phyloP scores from a whole-genome alignment of 2,797 vertebrate species.

The Phrynocephalus forsythii region DNA sequence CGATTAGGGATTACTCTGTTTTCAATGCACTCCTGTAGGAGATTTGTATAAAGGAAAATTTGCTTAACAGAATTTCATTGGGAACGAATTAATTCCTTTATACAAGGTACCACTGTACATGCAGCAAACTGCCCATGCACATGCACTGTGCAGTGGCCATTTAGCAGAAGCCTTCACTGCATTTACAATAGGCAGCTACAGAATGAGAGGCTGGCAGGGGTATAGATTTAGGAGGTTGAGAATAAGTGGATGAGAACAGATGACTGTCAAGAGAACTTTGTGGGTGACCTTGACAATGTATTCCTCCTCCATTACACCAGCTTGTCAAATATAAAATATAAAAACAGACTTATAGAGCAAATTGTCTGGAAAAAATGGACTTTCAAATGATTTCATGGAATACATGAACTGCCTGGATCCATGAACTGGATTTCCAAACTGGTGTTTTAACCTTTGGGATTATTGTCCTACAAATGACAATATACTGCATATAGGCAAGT shows the following conservation, averaged over 20 bases:
- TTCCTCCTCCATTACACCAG: not conserved
- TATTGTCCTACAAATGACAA: not conserved
- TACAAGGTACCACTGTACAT: too few species aligned
- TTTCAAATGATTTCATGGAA: not conserved
- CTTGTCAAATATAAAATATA: not conserved
- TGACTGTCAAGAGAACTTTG: too few species aligned
- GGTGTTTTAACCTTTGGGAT: not conserved
- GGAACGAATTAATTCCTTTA: too few species aligned
- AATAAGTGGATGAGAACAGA: not conserved
- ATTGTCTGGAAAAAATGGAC: not conserved
- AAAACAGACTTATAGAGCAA: not conserved
- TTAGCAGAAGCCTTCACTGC: not conserved
- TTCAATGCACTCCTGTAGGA: too few species aligned
- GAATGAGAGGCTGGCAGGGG: not conserved
- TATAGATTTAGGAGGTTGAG: not conserved
- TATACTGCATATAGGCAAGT: too few species aligned
- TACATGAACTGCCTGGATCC: too few species aligned
- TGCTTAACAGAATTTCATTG: too few species aligned
- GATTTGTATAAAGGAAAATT: too few species aligned
- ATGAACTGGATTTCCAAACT: not conserved
- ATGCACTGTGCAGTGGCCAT: not conserved
- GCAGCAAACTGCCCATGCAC: not conserved
- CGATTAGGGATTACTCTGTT: too few species aligned
- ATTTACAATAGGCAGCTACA: not conserved
- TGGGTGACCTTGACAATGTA: too few species aligned